Conservation (phyloP, 2,797 vertebrate species). For the Ptychadena robeensis region DNA sequence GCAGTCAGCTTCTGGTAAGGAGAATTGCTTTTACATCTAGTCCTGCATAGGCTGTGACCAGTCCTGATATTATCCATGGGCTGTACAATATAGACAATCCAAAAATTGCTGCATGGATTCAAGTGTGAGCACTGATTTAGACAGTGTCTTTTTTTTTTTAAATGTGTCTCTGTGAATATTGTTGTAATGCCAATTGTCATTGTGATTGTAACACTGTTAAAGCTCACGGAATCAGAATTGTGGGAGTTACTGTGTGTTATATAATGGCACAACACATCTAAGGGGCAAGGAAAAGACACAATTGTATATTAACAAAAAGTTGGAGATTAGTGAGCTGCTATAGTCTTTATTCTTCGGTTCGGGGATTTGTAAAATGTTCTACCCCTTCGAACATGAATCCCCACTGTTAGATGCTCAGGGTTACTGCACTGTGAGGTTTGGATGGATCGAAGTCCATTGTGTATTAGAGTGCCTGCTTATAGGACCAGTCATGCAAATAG, state of each 20-base stretch:
- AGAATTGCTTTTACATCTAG: constrained; percentile 9
- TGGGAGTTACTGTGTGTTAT: not conserved
- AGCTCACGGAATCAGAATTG: not conserved
- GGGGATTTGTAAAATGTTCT: not conserved
- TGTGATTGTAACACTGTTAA: not conserved
- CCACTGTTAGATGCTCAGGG: not conserved
- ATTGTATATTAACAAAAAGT: not conserved
- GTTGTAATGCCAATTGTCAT: not conserved
- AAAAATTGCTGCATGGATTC: not conserved
- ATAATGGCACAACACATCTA: not conserved
- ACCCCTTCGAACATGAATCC: too few relatives aligned
- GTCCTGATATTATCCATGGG: not conserved
- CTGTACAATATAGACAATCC: not conserved
- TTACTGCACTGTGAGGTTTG: not conserved
- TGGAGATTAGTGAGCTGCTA: not conserved
- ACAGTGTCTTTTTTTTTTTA: not conserved
- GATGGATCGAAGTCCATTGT: not conserved
- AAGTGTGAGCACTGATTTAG: not conserved
- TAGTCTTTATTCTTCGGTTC: not conserved
- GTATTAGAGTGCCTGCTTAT: not conserved
- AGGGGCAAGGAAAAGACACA: not conserved
- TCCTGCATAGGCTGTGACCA: not conserved
- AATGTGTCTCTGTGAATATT: not conserved
- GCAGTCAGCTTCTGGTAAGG: constrained; percentile 89
- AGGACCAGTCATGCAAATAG: not conserved